A percentile compares a stretch with the other conserved stretches of the same genome.
Evolutionary conservation across 2,797 vertebrate species (phyloP).

Genomic region (Triplophysa bombifrons): DNA sequence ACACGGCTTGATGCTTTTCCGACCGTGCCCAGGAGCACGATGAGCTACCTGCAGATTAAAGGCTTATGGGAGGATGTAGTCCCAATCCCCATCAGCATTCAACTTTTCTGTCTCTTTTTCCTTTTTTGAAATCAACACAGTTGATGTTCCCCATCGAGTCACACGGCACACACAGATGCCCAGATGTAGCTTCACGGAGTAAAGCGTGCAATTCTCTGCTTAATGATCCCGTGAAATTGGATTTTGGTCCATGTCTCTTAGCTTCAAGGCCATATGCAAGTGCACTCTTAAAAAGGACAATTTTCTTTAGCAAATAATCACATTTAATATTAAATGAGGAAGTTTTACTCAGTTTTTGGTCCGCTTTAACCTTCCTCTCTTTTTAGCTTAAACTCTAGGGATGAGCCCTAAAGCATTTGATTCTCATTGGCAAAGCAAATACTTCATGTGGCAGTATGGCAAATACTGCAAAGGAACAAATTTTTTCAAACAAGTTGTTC

Average conservation of each 20-base stretch:
- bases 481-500: too few species aligned
- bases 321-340: background rate
- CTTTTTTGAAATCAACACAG: constrained; percentile 33
- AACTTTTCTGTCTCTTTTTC: constrained; percentile 24
- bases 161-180: constrained; percentile 20
- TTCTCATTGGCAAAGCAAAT: too few species aligned
- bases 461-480: too few species aligned
- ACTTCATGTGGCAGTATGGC: too few species aligned
- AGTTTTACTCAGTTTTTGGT: too few species aligned
- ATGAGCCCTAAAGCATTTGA: too few species aligned
- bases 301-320: too few species aligned
- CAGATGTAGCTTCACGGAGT: constrained; percentile 5
- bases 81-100: constrained; percentile 62
- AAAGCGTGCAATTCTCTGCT: constrained; percentile 19
- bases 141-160: constrained; percentile 19
- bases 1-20: constrained; percentile 70
- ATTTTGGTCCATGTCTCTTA: background rate
- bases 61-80: constrained; percentile 62
- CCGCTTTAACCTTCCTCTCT: too few species aligned
- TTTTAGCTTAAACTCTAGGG: too few species aligned
- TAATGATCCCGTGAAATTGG: constrained; percentile 3
- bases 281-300: background rate
- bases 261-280: background rate
- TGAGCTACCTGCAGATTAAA: constrained; percentile 68
- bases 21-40: constrained; percentile 65